Evolutionary conservation across 2,888 invertebrate species (phyloP).

Genomic region (Ypsolopha sequella): DNA sequence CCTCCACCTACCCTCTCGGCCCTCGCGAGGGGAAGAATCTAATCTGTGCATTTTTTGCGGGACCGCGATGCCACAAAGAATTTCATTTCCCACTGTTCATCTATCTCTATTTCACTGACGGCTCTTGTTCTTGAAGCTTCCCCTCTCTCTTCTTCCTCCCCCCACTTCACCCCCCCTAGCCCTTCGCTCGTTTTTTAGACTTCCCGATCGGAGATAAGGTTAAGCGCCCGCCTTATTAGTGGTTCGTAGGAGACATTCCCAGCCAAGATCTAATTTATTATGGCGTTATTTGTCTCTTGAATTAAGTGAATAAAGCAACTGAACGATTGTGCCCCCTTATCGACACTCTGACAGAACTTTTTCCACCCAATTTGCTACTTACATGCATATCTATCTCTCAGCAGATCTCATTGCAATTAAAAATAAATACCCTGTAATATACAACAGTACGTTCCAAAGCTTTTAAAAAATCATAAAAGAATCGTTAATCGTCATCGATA

Average conservation of each 20-base stretch:
- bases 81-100: slow-evolving; percentile 73
- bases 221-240: slow-evolving; percentile 66
- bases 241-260: slow-evolving; percentile 51
- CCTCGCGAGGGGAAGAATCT: slow-evolving; percentile 68
- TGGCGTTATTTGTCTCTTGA: background rate
- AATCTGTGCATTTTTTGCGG: slow-evolving; percentile 73
- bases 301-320: too few species aligned
- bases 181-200: slow-evolving; percentile 61
- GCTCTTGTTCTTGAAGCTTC: slow-evolving; percentile 63
- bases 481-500: slow-evolving; percentile 7
- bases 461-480: background rate
- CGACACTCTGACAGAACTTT: background rate
- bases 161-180: slow-evolving; percentile 17
- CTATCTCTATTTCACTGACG: slow-evolving; percentile 72
- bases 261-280: slow-evolving; percentile 15
- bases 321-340: too few species aligned
- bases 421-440: too few species aligned
- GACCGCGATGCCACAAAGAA: slow-evolving; percentile 72
- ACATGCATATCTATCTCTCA: too few species aligned
- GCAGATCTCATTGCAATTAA: too few species aligned
- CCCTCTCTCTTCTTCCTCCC: slow-evolving; percentile 31
- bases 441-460: too few species aligned
- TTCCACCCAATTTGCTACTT: background rate
- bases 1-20: slow-evolving; percentile 59
- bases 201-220: slow-evolving; percentile 68